Evolutionary conservation across 2,113 vertebrate genomes (phyloP), one percentile per base, ranked within the genome.

Genomic region (Gymnorhina tibicen): DNA sequence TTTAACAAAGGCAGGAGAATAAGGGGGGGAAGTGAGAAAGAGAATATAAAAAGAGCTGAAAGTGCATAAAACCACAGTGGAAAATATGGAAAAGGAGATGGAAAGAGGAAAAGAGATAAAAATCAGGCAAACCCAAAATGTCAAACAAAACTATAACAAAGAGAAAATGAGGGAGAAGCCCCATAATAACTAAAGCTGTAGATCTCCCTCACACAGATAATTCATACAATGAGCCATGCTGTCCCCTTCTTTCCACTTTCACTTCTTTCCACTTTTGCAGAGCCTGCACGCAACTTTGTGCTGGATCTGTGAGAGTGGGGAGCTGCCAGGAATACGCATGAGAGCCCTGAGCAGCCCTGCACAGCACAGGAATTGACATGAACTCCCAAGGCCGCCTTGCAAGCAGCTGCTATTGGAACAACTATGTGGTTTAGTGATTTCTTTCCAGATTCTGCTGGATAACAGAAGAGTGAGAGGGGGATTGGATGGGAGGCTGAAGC

Each of bases 341-440:
- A 84, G 69, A 91, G 55, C 66, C 21, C 47, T 15, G 69, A 85
- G 82, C 88, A 72, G 79, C 85, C 62, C 84, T 74, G 83, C 50
- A 41, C 47, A 91, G 74, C 70, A 49, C 52, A 75, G 92, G 50
- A 94, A 92, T 72, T 89, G 79, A 78, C 79, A 62, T 44, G 89
- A 96, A 69, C 93, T 96, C 96, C 92, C 92, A 91, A 70, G 88
- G 89, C 87, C 0, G 2, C 67, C 93, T 76, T 7, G 13, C 60
- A 50, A 79, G 55, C 97, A 97, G 95, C 95, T 97, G 96, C 89
- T 90, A 35, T 96, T 96, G 92, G 82, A 97, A 94, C 89, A 47
- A 39, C 69, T 87, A 69, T 41, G 47, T 1, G 0, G 11, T 69
- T 82, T 69, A 62, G 72, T 78, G 68, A 89, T 87, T 97, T 85